Conservation (phyloP, 2,797 vertebrate genomes). For the Darevskia mixta region DNA sequence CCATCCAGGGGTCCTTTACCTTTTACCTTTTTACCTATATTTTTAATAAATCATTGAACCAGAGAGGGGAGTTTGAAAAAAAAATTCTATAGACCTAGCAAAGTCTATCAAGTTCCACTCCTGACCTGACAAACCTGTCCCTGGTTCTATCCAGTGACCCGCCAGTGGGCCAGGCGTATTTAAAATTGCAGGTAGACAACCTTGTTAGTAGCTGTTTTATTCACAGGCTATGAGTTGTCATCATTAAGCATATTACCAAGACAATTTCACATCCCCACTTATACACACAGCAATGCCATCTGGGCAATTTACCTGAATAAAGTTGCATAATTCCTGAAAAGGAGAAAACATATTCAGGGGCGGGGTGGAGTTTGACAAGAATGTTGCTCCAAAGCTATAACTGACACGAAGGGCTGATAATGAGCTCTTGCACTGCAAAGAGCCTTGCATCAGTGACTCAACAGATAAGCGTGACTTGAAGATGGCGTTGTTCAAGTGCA, state of each 20-base stretch:
- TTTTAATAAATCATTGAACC: neutral
- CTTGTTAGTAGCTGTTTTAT: neutral
- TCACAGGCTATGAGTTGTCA: constrained; percentile 42
- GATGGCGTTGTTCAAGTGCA: constrained; percentile 68
- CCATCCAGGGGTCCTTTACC: too few relatives aligned
- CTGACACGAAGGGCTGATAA: constrained; percentile 59
- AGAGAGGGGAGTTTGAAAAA: too few relatives aligned
- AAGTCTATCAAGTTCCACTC: neutral
- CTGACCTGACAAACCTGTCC: neutral
- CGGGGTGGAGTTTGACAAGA: constrained; percentile 22
- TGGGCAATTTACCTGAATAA: constrained; percentile 30
- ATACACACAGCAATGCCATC: constrained; percentile 56
- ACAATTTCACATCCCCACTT: constrained; percentile 47
- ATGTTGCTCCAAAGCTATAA: constrained; percentile 53
- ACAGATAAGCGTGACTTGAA: constrained; percentile 64
- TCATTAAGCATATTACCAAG: constrained; percentile 34
- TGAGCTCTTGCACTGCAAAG: constrained; percentile 48
- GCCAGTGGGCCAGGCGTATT: neutral
- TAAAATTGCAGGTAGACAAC: neutral
- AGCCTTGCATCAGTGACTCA: constrained; percentile 58
- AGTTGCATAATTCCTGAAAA: constrained; percentile 27
- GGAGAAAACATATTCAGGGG: constrained; percentile 47
- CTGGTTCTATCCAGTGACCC: neutral
- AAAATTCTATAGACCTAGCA: neutral
- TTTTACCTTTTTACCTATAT: too few relatives aligned